phyloP scores from a whole-genome alignment of 2,113 vertebrate genomes.

The Tychaedon coryphoeus region DNA sequence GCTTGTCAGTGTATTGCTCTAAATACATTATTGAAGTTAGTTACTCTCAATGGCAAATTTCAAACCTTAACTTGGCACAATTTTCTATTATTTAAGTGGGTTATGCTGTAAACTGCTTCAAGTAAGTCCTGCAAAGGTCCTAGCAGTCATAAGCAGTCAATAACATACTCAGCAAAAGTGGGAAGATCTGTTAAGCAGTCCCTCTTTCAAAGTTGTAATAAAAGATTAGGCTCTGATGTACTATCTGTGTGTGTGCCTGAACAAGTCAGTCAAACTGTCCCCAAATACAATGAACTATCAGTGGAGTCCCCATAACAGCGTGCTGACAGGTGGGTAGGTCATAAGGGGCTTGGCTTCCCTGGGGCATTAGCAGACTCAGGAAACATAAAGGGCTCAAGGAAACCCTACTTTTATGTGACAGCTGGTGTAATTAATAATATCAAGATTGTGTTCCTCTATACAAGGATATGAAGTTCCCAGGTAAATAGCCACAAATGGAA shows the following conservation, averaged over 20 bases:
- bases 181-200: not conserved
- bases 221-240: not conserved
- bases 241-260: rapidly evolving
- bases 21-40: not conserved
- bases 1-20: not conserved
- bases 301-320: not conserved
- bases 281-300: not conserved
- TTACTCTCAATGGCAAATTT: not conserved
- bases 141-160: not conserved
- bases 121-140: not conserved
- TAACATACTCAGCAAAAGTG: not conserved
- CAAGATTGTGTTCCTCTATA: not conserved
- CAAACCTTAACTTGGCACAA: not conserved
- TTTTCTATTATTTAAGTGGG: not conserved
- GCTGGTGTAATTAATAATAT: not conserved
- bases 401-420: not conserved
- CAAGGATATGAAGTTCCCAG: not conserved
- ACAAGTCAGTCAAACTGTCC: not conserved
- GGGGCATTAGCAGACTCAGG: not conserved
- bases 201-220: not conserved
- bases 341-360: not conserved
- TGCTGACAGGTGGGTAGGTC: not conserved
- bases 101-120: not conserved
- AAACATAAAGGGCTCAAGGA: not conserved
- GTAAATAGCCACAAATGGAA: not conserved